Conservation (phyloP, 1,140 invertebrate species). For the Pseudomyrmex concolor region DNA sequence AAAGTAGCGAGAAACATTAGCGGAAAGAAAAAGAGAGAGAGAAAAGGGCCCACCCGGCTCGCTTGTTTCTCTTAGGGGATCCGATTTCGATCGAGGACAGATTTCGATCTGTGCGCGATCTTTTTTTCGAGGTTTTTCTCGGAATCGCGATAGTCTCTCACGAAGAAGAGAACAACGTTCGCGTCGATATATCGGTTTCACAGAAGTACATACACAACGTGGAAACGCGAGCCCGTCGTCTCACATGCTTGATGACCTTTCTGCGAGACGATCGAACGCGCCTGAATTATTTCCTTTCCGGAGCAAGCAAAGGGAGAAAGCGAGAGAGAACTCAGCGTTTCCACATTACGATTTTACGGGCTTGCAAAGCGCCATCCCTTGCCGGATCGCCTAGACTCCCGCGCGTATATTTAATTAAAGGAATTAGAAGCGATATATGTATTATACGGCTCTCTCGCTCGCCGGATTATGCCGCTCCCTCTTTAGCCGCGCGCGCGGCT, state of each 20-base stretch:
- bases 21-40: conserved; percentile 7
- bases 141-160: not conserved
- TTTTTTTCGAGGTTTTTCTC: not conserved
- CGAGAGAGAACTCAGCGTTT: conserved; percentile 17
- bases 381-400: not conserved
- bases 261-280: conserved; percentile 20
- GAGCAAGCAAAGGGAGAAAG: not conserved
- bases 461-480: conserved; percentile 53
- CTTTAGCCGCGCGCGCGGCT: not conserved
- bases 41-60: conserved; percentile 15
- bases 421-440: conserved; percentile 62
- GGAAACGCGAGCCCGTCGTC: not conserved
- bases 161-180: not conserved
- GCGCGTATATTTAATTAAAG: conserved; percentile 68
- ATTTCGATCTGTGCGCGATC: conserved; percentile 22
- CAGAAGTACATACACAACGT: not conserved
- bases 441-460: conserved; percentile 52
- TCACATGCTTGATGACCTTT: conserved; percentile 6
- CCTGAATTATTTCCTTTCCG: conserved; percentile 40
- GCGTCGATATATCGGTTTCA: not conserved
- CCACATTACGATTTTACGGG: conserved; percentile 42
- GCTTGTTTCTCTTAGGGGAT: conserved; percentile 41
- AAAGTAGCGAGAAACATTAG: conserved; percentile 57
- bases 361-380: not conserved
- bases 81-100: conserved; percentile 43